These are phyloP conservation scores for Lophius piscatorius DNA, from an alignment of 2,113 vertebrate species.

Conservation along the genomic window DNA sequence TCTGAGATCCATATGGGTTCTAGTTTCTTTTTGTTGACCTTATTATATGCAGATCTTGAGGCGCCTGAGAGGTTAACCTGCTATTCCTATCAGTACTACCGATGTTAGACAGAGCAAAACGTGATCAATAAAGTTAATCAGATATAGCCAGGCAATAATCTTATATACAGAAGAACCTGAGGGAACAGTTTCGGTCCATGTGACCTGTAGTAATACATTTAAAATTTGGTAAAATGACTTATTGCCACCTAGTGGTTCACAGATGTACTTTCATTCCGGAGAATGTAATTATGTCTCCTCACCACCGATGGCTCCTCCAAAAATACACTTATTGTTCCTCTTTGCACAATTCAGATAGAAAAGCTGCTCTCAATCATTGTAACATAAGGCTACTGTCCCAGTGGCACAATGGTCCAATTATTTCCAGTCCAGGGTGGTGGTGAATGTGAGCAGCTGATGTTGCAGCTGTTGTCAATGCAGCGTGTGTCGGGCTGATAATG, in stretches of 20 bases:
- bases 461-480: slow-evolving; percentile 62
- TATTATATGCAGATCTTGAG: too few species aligned
- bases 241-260: slow-evolving; percentile 56
- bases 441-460: slow-evolving; percentile 59
- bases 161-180: slow-evolving; percentile 4
- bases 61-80: too few species aligned
- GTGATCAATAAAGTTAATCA: slow-evolving; percentile 13
- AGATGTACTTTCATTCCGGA: slow-evolving; percentile 9
- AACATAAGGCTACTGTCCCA: slow-evolving; percentile 54
- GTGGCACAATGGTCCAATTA: slow-evolving; percentile 48
- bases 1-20: too few species aligned
- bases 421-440: slow-evolving; percentile 41
- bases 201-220: neutral
- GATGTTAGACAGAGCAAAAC: neutral
- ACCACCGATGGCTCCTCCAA: slow-evolving; percentile 36
- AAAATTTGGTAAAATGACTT: slow-evolving; percentile 24
- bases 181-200: neutral
- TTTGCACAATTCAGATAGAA: slow-evolving; percentile 29
- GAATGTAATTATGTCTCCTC: slow-evolving; percentile 29
- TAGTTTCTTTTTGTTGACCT: too few species aligned
- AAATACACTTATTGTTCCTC: slow-evolving; percentile 41
- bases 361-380: slow-evolving; percentile 60
- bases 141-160: slow-evolving; percentile 1
- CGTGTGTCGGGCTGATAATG: slow-evolving; percentile 49
- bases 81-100: too few species aligned